Conservation (phyloP, 2,113 vertebrate species). For the Peromyscus polionotus region DNA sequence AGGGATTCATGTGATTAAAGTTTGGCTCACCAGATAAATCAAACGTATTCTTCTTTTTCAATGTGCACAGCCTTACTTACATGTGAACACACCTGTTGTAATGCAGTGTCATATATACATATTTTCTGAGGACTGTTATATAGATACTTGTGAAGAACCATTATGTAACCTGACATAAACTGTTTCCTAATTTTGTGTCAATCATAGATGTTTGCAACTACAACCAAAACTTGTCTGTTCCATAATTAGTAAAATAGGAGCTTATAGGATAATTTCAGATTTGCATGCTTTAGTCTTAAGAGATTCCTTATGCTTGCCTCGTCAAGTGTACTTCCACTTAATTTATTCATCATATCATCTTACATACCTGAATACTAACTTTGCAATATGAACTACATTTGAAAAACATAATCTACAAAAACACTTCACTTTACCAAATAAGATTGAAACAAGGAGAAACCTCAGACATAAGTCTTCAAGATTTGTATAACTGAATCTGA, state of each 20-base stretch:
- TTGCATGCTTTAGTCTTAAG: neutral
- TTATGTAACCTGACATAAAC: neutral
- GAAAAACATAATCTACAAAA: neutral
- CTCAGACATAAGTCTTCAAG: neutral
- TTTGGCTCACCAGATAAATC: neutral
- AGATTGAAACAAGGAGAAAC: neutral
- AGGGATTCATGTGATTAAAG: neutral
- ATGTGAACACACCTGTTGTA: neutral
- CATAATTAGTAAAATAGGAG: neutral
- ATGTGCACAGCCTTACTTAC: neutral
- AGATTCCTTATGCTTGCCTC: neutral
- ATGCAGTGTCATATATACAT: neutral
- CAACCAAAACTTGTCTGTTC: neutral
- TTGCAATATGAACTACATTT: neutral
- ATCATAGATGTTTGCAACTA: neutral
- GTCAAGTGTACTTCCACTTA: neutral
- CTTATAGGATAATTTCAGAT: neutral
- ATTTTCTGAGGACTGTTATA: neutral
- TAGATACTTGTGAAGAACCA: too few species aligned
- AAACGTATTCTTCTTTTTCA: neutral
- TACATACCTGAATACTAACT: neutral
- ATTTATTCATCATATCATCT: neutral
- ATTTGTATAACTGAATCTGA: neutral
- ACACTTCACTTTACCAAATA: neutral
- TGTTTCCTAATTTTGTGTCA: neutral